phyloP scores from a whole-genome alignment of 2,888 invertebrate species.

The Margaritifera margaritifera region DNA sequence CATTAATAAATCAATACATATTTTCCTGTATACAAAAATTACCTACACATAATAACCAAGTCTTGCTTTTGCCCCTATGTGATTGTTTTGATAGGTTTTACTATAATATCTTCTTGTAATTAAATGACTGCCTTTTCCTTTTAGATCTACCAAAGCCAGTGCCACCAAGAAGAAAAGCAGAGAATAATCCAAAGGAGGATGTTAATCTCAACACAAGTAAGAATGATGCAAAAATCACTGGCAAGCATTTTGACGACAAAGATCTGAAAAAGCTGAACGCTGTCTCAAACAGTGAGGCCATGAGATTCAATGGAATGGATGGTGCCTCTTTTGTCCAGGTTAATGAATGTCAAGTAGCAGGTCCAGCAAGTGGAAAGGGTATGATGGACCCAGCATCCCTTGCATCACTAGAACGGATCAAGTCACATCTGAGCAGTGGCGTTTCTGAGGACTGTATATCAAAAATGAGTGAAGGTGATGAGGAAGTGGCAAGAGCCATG shows the following conservation, averaged over 20 bases:
- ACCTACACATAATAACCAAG: too few species aligned
- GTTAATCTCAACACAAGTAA: too few species aligned
- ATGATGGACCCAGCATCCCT: conserved; percentile 29
- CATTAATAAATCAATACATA: too few species aligned
- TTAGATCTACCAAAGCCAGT: conserved; percentile 14
- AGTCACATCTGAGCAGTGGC: conserved; percentile 8
- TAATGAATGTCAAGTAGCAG: conserved; percentile 26
- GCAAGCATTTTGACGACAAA: too few species aligned
- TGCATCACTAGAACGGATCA: conserved; percentile 4
- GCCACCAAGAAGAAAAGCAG: conserved; percentile 1
- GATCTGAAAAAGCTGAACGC: too few species aligned
- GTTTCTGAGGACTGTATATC: conserved; percentile 23
- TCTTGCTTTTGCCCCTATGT: too few species aligned
- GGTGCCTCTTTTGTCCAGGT: conserved; percentile 28
- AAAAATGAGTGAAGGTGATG: conserved; percentile 22
- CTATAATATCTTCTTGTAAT: too few species aligned
- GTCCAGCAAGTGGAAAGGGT: conserved; percentile 31
- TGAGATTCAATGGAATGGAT: not conserved
- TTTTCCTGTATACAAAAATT: too few species aligned
- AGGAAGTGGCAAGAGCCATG: conserved; percentile 39
- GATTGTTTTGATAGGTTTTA: too few species aligned
- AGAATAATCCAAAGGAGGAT: too few species aligned
- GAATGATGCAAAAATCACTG: too few species aligned
- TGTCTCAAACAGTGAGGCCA: too few species aligned
- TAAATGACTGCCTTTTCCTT: not conserved